Evolutionary conservation across 2,888 invertebrate genomes (phyloP).

Genomic region (Apantesis nais): DNA sequence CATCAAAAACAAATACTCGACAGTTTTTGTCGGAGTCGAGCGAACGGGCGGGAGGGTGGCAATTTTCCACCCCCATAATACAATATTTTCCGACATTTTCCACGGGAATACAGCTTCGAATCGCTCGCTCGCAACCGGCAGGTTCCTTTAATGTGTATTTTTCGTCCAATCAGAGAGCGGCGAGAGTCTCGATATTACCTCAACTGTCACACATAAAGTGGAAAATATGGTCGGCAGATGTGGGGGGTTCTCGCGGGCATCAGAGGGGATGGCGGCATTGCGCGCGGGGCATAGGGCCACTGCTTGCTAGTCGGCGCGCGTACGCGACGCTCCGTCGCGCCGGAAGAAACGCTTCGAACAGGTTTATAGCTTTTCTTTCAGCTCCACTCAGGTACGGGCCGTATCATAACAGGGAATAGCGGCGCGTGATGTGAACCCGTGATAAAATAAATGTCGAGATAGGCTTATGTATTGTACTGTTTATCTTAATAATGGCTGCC

Average conservation of each 20-base stretch:
- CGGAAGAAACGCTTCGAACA: constrained; percentile 83
- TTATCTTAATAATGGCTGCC: constrained; percentile 85
- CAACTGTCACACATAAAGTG: constrained; percentile 87
- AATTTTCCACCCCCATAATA: constrained; percentile 86
- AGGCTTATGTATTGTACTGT: constrained; percentile 86
- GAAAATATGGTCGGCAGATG: constrained; percentile 86
- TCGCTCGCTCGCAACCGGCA: constrained; percentile 84
- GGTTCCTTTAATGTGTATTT: constrained; percentile 87
- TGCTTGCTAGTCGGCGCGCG: constrained; percentile 79
- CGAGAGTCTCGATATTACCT: constrained; percentile 87
- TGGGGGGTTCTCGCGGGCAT: constrained; percentile 67
- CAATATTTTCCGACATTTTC: constrained; percentile 87
- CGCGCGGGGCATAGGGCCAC: constrained; percentile 54
- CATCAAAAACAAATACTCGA: constrained; percentile 87
- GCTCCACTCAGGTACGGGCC: constrained; percentile 84
- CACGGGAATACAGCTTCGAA: constrained; percentile 86
- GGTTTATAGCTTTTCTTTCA: constrained; percentile 87
- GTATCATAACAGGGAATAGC: constrained; percentile 86
- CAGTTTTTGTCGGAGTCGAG: constrained; percentile 86
- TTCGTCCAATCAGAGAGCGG: constrained; percentile 86
- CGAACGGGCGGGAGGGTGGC: constrained; percentile 83
- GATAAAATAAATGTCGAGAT: constrained; percentile 86
- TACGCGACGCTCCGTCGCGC: constrained; percentile 83
- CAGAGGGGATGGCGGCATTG: constrained; percentile 40
- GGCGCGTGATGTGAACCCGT: constrained; percentile 86